Evolutionary conservation across 1,140 invertebrate species (phyloP), one percentile per base, ranked within the genome.

Genomic region (Drosophila tani): DNA sequence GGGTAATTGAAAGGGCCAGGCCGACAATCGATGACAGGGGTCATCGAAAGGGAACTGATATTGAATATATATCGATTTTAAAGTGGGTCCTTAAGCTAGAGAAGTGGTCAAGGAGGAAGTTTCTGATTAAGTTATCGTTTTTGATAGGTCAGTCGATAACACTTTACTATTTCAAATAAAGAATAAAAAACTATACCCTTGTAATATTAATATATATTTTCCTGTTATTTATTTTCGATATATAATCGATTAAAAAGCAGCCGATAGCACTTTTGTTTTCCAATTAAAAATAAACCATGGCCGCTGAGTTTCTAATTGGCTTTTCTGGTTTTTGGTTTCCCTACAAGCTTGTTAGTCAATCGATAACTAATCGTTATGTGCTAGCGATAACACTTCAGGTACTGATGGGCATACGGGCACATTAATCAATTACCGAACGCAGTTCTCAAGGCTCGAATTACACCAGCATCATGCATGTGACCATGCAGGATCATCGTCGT

Each of bases 361-460:
- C 69, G 66, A 70, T 71, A 70, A 73, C 58, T 70, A 70, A 70
- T 73, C 69, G 45, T 41, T 58, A 24, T 49, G 24, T 70, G 51
- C 9, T 1, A 27, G 7, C 53, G 69, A 73, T 73, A 71, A 73
- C 46, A 38, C 21, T 71, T 58, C 3, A 9, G 7, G 11, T 35
- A 27, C 6, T 17, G 17, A 9, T 7, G 17, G n/a, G n/a, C n/a
- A 17, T 15, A 7, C 11, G 17, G 4, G 46, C 47, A 43, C 66
- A 70, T 73, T 45, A 27, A 73, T 70, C 66, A 41, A 71, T 73
- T 73, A 73, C 51, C 45, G 21, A 38, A 38, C 41, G 66, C 66
- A 50, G 51, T 69, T 59, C 66, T 50, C 50, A 35, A 32, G 69
- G 53, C 53, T n/a, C 11, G 38, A 71, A 43, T 71, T 71, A 73